phyloP scores from a whole-genome alignment of 2,888 invertebrate genomes.

The Penaeus monodon region DNA sequence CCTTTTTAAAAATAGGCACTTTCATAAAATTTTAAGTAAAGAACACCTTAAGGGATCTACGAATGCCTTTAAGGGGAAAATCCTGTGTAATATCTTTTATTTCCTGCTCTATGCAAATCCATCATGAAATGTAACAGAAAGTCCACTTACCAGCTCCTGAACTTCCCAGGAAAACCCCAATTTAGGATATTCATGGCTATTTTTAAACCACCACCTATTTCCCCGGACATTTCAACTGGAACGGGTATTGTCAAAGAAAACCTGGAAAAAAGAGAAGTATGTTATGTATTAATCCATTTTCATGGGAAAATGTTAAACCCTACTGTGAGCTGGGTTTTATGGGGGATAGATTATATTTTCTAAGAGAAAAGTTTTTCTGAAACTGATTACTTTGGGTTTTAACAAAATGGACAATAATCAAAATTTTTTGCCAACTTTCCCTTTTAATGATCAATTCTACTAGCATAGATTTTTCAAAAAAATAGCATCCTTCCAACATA shows the following conservation, averaged over 20 bases:
- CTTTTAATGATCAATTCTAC: too few species aligned
- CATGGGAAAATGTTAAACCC: too few species aligned
- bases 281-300: too few species aligned
- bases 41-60: background rate
- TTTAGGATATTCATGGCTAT: slow-evolving; percentile 74
- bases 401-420: too few species aligned
- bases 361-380: background rate
- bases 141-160: slow-evolving; percentile 69
- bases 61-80: too few species aligned
- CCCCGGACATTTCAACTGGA: slow-evolving; percentile 76
- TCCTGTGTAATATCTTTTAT: slow-evolving; percentile 10
- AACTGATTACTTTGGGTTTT: background rate
- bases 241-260: slow-evolving; percentile 77
- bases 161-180: slow-evolving; percentile 73
- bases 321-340: too few species aligned
- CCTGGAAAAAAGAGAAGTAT: slow-evolving; percentile 67
- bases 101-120: too few species aligned
- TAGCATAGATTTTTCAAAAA: too few species aligned
- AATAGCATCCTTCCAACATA: too few species aligned
- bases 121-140: slow-evolving; percentile 22
- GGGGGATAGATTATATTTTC: background rate
- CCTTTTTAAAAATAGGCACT: background rate
- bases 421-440: too few species aligned
- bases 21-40: too few species aligned
- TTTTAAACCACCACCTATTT: slow-evolving; percentile 74